Conservation (phyloP, 2,113 vertebrate genomes). For the Neolamprologus fasciatus region DNA sequence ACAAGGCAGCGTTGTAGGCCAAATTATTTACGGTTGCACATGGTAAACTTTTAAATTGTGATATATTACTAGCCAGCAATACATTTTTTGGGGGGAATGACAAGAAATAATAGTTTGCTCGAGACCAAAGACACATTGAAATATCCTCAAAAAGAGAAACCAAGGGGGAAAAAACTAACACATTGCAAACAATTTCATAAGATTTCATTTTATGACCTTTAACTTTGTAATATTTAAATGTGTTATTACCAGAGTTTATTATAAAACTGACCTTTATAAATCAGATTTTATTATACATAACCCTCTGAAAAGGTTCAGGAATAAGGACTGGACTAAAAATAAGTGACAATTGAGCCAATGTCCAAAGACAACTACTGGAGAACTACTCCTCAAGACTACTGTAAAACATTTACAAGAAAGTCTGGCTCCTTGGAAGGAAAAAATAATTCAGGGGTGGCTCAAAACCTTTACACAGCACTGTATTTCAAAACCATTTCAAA, state of each 20-base stretch:
- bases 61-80: neutral
- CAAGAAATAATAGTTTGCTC: neutral
- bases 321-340: neutral
- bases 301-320: neutral
- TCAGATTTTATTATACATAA: neutral
- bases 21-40: neutral
- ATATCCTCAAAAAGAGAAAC: neutral
- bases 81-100: neutral
- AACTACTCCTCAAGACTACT: neutral
- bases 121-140: neutral
- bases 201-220: neutral
- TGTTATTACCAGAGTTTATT: neutral
- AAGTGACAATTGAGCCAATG: neutral
- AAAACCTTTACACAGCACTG: neutral
- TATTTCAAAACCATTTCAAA: neutral
- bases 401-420: neutral
- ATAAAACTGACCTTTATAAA: neutral
- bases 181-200: neutral
- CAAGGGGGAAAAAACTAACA: rapidly evolving
- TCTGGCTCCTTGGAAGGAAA: neutral
- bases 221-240: neutral
- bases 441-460: neutral
- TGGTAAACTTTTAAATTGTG: neutral
- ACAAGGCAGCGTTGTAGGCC: neutral
- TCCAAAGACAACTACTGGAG: neutral